Conservation (phyloP, 1,140 invertebrate species). For the Andrena cerasifolii region DNA sequence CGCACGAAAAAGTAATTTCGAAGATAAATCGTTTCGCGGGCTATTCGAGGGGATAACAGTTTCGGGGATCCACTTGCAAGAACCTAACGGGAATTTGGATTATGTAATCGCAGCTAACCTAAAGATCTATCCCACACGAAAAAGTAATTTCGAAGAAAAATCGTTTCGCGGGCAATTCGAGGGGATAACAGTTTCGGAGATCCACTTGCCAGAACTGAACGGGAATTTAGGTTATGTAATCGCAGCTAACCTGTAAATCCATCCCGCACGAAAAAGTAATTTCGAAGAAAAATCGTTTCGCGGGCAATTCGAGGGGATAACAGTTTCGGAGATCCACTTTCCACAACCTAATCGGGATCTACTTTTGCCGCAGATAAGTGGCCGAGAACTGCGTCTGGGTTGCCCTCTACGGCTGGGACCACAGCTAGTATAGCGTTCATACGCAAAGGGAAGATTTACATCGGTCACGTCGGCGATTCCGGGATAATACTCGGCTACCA, state of each 20-base stretch:
- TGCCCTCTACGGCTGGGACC: constrained; percentile 97
- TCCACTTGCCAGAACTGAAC: too few relatives aligned
- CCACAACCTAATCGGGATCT: constrained; percentile 1
- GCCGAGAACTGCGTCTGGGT: constrained; percentile 95
- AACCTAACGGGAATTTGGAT: constrained; percentile 80
- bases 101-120: constrained; percentile 77
- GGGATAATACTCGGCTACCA: constrained; percentile 95
- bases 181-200: neutral
- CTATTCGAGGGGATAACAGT: neutral
- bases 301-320: neutral
- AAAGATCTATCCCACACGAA: constrained; percentile 25
- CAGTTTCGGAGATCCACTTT: neutral
- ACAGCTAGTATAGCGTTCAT: constrained; percentile 98
- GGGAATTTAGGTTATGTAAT: constrained; percentile 81
- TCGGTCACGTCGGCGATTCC: constrained; percentile 98
- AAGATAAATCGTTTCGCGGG: constrained; percentile 19
- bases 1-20: constrained; percentile 12
- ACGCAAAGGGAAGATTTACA: constrained; percentile 96
- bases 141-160: constrained; percentile 30
- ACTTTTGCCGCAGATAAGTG: constrained; percentile 89
- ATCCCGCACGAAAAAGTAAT: constrained; percentile 1
- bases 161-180: neutral
- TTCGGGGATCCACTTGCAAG: too few relatives aligned
- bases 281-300: constrained; percentile 29
- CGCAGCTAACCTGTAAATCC: constrained; percentile 62